phyloP scores from a whole-genome alignment of 1,140 invertebrate species.

The Platorchestia sp. region DNA sequence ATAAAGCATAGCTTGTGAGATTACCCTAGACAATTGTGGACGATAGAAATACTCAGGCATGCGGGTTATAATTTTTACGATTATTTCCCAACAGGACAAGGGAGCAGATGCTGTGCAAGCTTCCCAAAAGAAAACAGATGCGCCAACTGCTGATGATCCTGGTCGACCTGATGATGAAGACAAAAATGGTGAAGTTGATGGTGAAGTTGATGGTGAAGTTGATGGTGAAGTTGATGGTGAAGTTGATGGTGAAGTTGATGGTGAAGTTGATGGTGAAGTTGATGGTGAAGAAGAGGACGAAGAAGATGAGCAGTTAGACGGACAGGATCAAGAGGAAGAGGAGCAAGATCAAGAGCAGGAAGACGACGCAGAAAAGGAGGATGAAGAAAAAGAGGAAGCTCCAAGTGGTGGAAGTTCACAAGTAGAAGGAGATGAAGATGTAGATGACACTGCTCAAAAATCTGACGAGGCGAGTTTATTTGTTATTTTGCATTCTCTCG shows the following conservation, averaged over 20 bases:
- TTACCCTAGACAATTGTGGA: too few relatives aligned
- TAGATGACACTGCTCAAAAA: neutral
- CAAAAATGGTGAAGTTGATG: neutral
- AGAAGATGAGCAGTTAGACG: neutral
- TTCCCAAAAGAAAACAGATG: constrained; percentile 54
- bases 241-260: neutral
- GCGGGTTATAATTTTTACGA: neutral
- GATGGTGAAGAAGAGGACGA: neutral
- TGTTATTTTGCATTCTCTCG: too few relatives aligned
- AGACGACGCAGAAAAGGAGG: constrained; percentile 4
- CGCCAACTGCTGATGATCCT: constrained; percentile 49
- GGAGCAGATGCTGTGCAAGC: constrained; percentile 22
- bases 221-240: constrained; percentile 1
- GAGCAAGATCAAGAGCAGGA: constrained; percentile 35
- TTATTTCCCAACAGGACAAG: neutral
- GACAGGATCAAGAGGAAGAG: neutral
- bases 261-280: neutral
- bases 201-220: neutral
- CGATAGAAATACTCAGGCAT: too few relatives aligned
- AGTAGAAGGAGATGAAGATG: constrained; percentile 5
- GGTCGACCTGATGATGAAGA: neutral
- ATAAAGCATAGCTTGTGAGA: too few relatives aligned
- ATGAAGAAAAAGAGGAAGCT: neutral
- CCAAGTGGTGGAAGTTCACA: constrained; percentile 9
- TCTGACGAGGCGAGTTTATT: neutral